phyloP scores from a whole-genome alignment of 1,140 invertebrate genomes.

The Psix sp. region DNA sequence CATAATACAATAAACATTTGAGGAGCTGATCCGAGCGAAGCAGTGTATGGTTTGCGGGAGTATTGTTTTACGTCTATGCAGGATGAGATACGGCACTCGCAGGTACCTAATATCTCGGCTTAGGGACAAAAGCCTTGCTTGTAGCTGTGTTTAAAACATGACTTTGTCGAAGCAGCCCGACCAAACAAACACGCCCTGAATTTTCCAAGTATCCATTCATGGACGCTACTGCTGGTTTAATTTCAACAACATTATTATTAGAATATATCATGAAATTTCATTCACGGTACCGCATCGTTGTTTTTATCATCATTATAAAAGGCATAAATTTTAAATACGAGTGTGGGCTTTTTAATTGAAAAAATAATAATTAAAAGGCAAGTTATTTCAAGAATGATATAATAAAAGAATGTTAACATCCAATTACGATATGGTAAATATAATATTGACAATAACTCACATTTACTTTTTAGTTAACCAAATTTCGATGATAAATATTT shows the following conservation, averaged over 20 bases:
- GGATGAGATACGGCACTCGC: slow-evolving; percentile 34
- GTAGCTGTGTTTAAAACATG: slow-evolving; percentile 36
- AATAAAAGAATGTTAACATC: too few relatives aligned
- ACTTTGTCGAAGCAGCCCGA: slow-evolving; percentile 26
- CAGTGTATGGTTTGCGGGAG: slow-evolving; percentile 15
- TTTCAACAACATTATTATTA: slow-evolving; percentile 13
- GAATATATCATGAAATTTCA: too few relatives aligned
- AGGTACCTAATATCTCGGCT: slow-evolving; percentile 30
- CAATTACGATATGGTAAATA: too few relatives aligned
- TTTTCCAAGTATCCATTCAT: slow-evolving; percentile 33
- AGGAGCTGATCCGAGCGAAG: not conserved
- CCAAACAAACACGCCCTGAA: slow-evolving; percentile 19
- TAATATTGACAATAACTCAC: too few relatives aligned
- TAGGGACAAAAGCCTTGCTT: slow-evolving; percentile 35
- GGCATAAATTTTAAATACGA: too few relatives aligned
- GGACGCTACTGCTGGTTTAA: slow-evolving; percentile 14
- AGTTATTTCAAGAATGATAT: too few relatives aligned
- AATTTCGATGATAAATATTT: too few relatives aligned
- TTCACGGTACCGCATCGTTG: too few relatives aligned
- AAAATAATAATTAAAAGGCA: too few relatives aligned
- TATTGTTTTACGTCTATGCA: slow-evolving; percentile 46
- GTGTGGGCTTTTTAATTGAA: too few relatives aligned
- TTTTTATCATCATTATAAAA: too few relatives aligned
- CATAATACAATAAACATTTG: slow-evolving; percentile 39
- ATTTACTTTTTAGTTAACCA: too few relatives aligned